Conservation (phyloP, 2,113 vertebrate genomes). For the Cyrtonyx montezumae region DNA sequence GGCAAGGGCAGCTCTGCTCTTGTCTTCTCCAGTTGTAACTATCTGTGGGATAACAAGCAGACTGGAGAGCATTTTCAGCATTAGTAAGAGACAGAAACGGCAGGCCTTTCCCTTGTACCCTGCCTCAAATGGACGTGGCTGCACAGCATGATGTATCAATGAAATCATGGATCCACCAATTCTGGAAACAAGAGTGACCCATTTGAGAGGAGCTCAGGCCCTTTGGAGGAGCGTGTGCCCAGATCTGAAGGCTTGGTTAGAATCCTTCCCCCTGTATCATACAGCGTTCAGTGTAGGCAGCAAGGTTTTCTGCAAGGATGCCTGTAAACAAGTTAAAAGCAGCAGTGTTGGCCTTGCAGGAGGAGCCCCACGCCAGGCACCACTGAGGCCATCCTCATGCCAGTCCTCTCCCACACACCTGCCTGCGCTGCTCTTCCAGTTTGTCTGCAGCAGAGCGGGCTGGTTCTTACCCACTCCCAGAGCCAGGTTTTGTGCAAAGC, state of each 20-base stretch:
- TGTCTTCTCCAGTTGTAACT: neutral
- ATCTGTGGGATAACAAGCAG: neutral
- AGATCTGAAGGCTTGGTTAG: neutral
- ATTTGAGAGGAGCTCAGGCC: neutral
- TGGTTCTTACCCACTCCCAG: neutral
- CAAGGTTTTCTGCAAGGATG: neutral
- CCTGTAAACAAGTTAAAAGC: neutral
- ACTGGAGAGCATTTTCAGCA: neutral
- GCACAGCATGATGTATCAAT: neutral
- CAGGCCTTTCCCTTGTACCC: neutral
- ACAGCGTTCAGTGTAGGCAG: neutral
- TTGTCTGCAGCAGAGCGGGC: neutral
- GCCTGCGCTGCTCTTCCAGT: neutral
- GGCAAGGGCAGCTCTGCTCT: accelerated
- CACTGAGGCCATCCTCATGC: accelerated
- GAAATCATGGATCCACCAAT: neutral
- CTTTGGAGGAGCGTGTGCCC: accelerated
- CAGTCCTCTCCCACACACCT: neutral
- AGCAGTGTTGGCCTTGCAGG: neutral
- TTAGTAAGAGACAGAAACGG: neutral
- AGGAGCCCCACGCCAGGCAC: neutral
- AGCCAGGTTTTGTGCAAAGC: neutral
- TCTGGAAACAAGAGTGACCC: neutral
- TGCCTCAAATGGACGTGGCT: neutral
- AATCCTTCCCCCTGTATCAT: neutral